Conservation (phyloP, 2,797 vertebrate species). For the Ambastaia sidthimunki region DNA sequence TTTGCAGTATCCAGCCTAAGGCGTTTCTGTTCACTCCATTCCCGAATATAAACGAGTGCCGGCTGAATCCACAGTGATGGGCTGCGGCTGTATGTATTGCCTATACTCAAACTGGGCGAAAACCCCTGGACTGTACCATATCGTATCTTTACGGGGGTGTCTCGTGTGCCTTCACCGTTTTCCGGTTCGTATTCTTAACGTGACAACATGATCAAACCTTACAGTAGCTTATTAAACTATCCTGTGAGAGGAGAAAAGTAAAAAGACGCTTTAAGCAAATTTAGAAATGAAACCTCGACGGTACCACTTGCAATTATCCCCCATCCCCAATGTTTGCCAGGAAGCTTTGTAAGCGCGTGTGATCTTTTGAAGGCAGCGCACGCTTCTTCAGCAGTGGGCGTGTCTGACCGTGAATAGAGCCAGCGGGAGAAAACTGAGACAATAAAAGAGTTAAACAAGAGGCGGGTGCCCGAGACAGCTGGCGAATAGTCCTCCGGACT, state of each 20-base stretch:
- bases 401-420: constrained; percentile 44
- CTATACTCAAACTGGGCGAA: constrained; percentile 66
- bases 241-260: rapidly evolving
- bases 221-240: neutral
- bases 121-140: constrained; percentile 66
- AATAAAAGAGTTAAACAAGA: constrained; percentile 59
- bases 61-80: constrained; percentile 20
- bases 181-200: neutral
- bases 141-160: neutral
- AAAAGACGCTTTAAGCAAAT: neutral
- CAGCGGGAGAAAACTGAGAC: constrained; percentile 61
- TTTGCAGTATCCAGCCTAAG: constrained; percentile 11
- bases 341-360: constrained; percentile 17
- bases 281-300: neutral
- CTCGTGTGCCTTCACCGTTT: too few relatives aligned
- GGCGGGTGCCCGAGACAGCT: constrained; percentile 69
- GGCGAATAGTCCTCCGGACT: constrained; percentile 52
- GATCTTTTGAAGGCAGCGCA: constrained; percentile 63
- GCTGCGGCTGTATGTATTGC: constrained; percentile 30
- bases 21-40: constrained; percentile 48
- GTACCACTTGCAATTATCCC: neutral
- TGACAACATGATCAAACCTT: neutral
- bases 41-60: constrained; percentile 18
- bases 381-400: constrained; percentile 55
- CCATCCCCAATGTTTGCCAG: constrained; percentile 16